phyloP scores from a whole-genome alignment of 1,140 invertebrate genomes.

The Brachionus angularis region DNA sequence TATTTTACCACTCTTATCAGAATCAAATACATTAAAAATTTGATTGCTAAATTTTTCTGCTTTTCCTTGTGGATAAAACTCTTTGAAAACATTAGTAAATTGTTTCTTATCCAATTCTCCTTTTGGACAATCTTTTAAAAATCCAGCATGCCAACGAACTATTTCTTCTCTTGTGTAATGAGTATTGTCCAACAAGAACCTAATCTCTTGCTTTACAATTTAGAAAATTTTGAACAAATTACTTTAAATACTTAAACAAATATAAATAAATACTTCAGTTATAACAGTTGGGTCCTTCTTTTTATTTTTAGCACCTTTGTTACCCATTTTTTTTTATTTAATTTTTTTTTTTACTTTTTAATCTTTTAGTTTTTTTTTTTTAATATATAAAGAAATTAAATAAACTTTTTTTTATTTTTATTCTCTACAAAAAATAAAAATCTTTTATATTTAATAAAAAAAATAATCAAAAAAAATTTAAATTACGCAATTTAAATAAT shows the following conservation, averaged over 20 bases:
- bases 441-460: not conserved
- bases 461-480: not conserved
- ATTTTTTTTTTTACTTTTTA: conserved; percentile 5
- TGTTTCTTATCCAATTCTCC: conserved; percentile 41
- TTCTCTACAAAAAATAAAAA: no score
- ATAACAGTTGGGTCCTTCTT: conserved; percentile 35
- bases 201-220: conserved; percentile 35
- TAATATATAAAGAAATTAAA: no score
- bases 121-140: conserved; percentile 43
- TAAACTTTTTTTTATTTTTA: no score
- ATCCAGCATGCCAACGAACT: conserved; percentile 27
- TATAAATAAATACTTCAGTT: not conserved
- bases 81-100: conserved; percentile 43
- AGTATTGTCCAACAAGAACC: conserved; percentile 36
- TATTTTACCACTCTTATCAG: conserved; percentile 37
- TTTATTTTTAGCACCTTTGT: conserved; percentile 29
- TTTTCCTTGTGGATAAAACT: conserved; percentile 33
- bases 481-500: not conserved
- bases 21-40: conserved; percentile 41
- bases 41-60: conserved; percentile 14
- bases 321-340: conserved; percentile 9
- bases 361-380: not conserved
- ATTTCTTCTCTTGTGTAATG: conserved; percentile 42
- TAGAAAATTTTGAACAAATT: not conserved
- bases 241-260: not conserved